phyloP scores from a whole-genome alignment of 2,113 vertebrate genomes.

The Cervus canadensis region DNA sequence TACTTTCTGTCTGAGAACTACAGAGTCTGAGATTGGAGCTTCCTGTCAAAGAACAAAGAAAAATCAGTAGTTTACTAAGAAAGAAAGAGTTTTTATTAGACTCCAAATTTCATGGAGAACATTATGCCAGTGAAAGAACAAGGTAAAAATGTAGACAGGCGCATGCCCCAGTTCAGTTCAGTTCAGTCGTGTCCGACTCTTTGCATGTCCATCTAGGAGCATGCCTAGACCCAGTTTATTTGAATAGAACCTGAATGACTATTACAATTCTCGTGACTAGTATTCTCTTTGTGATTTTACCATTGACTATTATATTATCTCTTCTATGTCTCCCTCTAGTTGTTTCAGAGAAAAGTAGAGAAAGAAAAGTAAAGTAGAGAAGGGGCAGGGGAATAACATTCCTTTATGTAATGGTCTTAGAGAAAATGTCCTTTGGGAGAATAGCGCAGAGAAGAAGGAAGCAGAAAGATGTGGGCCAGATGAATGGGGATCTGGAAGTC shows the following conservation, averaged over 20 bases:
- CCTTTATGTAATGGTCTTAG: background rate
- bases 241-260: background rate
- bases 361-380: background rate
- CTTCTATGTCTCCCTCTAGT: background rate
- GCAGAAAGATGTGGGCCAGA: background rate
- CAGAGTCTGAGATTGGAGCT: background rate
- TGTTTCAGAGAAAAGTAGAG: background rate
- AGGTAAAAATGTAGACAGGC: background rate
- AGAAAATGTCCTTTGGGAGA: background rate
- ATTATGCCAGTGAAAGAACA: background rate
- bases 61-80: background rate
- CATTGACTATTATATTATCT: background rate
- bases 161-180: background rate
- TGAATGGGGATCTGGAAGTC: background rate
- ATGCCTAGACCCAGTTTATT: background rate
- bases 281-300: background rate
- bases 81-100: background rate
- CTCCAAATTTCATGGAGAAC: background rate
- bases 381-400: background rate
- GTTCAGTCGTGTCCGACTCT: background rate
- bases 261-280: background rate
- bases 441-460: background rate
- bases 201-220: background rate
- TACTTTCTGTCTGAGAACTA: background rate
- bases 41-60: background rate